phyloP scores from a whole-genome alignment of 1,140 invertebrate species.

The Drosophila ogumai region DNA sequence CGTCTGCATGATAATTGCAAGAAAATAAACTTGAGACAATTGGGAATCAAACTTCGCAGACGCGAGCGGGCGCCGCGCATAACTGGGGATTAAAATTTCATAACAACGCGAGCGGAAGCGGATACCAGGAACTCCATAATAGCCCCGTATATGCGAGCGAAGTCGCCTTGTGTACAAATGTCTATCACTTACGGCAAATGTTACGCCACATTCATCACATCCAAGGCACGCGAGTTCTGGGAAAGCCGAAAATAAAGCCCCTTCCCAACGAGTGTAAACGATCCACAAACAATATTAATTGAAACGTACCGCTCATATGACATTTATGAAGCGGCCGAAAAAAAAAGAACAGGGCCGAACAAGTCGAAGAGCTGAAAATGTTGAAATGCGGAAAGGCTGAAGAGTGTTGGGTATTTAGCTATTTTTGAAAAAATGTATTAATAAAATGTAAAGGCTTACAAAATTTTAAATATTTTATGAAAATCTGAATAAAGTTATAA shows the following conservation, averaged over 20 bases:
- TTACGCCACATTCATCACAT: constrained; percentile 68
- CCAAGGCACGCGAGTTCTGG: constrained; percentile 54
- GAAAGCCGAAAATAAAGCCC: constrained; percentile 36
- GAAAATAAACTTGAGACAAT: constrained; percentile 71
- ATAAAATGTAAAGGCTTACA: no score
- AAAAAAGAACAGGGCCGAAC: constrained; percentile 15
- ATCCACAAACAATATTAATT: constrained; percentile 77
- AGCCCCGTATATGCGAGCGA: constrained; percentile 5
- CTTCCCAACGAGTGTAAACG: constrained; percentile 32
- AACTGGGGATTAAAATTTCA: constrained; percentile 64
- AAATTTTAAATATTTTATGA: neutral
- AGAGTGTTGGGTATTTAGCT: neutral
- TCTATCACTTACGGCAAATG: constrained; percentile 61
- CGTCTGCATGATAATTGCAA: constrained; percentile 58
- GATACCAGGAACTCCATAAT: constrained; percentile 17
- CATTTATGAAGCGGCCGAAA: constrained; percentile 72
- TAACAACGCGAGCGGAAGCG: constrained; percentile 25
- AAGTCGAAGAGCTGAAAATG: constrained; percentile 22
- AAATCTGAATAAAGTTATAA: no score
- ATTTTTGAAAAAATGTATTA: neutral
- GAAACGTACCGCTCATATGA: constrained; percentile 75
- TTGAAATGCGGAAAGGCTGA: neutral
- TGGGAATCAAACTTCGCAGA: constrained; percentile 74
- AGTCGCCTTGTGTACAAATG: constrained; percentile 49
- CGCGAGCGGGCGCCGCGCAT: constrained; percentile 21